phyloP scores from a whole-genome alignment of 2,797 vertebrate species.

The Lepidocolaptes lacrymiger region DNA sequence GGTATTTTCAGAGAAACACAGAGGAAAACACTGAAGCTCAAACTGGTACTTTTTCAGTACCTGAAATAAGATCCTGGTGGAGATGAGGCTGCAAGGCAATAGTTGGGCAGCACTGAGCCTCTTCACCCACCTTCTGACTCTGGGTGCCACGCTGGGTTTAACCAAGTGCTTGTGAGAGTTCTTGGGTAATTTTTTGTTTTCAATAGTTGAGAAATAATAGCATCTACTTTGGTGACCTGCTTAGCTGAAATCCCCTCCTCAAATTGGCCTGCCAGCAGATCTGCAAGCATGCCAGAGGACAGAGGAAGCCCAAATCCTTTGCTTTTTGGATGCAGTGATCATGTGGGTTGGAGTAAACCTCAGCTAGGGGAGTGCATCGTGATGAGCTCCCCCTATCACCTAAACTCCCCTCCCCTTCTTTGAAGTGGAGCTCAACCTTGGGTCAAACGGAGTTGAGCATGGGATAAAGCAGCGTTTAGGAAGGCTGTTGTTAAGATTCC shows the following conservation, averaged over 20 bases:
- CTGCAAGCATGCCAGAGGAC: background rate
- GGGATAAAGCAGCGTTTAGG: background rate
- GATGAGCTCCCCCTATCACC: background rate
- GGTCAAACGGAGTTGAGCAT: background rate
- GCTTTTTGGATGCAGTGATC: background rate
- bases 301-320: background rate
- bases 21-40: background rate
- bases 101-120: background rate
- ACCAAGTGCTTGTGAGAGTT: background rate
- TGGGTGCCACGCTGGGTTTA: background rate
- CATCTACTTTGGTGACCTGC: constrained; percentile 5
- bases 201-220: background rate
- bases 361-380: background rate
- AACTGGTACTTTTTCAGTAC: background rate
- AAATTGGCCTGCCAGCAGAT: background rate
- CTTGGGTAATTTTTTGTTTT: background rate
- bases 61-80: background rate
- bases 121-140: background rate
- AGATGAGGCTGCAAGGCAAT: background rate
- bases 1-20: background rate
- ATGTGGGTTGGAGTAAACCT: background rate
- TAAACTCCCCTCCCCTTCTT: background rate
- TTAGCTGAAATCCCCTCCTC: background rate
- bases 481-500: background rate
- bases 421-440: background rate